These are phyloP conservation scores for Poecilia wingei DNA, from an alignment of 2,797 vertebrate species.

Conservation along the genomic window DNA sequence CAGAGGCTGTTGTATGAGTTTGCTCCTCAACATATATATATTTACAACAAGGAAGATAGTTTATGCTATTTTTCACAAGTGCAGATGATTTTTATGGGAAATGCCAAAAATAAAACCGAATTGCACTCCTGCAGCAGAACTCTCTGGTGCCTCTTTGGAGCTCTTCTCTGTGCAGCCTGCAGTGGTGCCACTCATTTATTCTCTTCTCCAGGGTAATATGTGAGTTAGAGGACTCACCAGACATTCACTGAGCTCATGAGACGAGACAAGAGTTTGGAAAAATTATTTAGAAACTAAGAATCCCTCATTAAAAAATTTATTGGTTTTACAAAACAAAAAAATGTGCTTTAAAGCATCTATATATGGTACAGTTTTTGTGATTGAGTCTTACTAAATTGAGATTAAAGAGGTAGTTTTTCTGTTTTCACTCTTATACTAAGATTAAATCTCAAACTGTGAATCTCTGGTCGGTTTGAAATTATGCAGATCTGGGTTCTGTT, in stretches of 20 bases:
- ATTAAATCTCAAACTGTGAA: neutral
- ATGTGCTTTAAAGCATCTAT: neutral
- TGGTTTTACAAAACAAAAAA: neutral
- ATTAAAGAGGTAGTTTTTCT: too few species aligned
- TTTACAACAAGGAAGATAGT: neutral
- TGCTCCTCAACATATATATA: neutral
- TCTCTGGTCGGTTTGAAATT: neutral
- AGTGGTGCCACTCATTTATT: neutral
- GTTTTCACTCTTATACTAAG: too few species aligned
- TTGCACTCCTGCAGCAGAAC: neutral
- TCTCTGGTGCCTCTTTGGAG: neutral
- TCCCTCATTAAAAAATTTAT: neutral
- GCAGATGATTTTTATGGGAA: neutral
- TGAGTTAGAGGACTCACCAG: neutral
- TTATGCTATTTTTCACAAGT: neutral
- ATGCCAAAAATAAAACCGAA: neutral
- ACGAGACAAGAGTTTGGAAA: neutral
- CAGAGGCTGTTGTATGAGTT: slow-evolving; percentile 1
- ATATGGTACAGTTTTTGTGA: too few species aligned
- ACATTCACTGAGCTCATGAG: neutral
- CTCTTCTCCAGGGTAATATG: neutral
- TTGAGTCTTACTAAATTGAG: too few species aligned
- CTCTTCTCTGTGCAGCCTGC: neutral
- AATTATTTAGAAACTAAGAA: neutral
- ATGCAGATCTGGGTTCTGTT: neutral